These are phyloP conservation scores for Coryphaenoides rupestris DNA, from an alignment of 2,113 vertebrate genomes.

Conservation along the genomic window DNA sequence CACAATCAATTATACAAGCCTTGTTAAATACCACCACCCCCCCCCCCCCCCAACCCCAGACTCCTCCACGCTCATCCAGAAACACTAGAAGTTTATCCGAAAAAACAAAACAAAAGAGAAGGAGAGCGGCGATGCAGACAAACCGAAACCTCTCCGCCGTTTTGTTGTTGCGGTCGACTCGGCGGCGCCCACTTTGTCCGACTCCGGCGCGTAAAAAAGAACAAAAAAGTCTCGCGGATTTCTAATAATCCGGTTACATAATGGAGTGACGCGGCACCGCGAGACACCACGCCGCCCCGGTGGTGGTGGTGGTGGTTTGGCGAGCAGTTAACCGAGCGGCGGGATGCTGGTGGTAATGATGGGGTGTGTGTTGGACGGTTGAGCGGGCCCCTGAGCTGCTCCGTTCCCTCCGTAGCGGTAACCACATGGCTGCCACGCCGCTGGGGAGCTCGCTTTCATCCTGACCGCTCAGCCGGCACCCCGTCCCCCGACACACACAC, in stretches of 20 bases:
- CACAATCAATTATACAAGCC: slow-evolving; percentile 75
- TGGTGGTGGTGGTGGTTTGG: slow-evolving; percentile 39
- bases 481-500: slow-evolving; percentile 12
- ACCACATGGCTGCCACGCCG: slow-evolving; percentile 33
- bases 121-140: no score
- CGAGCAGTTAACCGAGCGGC: slow-evolving; percentile 7
- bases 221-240: no score
- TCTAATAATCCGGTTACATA: no score
- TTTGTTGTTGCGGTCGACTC: no score
- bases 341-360: slow-evolving; percentile 25
- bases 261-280: slow-evolving; percentile 5
- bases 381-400: slow-evolving; percentile 8
- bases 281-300: slow-evolving; percentile 16
- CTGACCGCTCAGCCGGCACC: slow-evolving; percentile 33
- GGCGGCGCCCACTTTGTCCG: slow-evolving; percentile 27
- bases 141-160: no score
- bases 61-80: slow-evolving; percentile 28
- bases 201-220: slow-evolving; percentile 36
- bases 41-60: slow-evolving; percentile 52
- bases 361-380: slow-evolving; percentile 22
- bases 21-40: slow-evolving; percentile 60
- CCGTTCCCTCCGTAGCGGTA: slow-evolving; percentile 17
- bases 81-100: no score
- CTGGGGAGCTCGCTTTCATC: slow-evolving; percentile 53
- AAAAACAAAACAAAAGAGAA: no score